Percentiles rank a stretch among this genome's conserved stretches.
Evolutionary conservation across 64 coral and sea anemone species (phyloP).

Genomic region (Montipora efflorescens): DNA sequence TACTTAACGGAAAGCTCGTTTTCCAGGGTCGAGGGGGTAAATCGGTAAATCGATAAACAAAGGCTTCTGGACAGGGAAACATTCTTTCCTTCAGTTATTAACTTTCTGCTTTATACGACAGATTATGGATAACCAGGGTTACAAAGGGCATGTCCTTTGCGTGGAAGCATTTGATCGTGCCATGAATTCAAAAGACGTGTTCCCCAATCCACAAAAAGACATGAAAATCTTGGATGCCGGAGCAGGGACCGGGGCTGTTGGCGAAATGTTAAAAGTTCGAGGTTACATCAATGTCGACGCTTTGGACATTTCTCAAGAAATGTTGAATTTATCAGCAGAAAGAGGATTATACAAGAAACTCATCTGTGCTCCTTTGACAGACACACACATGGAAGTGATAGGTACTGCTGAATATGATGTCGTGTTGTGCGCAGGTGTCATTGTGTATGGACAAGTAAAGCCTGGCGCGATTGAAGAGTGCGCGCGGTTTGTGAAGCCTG

Average conservation of each 20-base stretch:
- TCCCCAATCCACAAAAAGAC: not conserved
- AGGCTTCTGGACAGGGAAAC: not conserved
- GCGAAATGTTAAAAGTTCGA: slow-evolving; percentile 44
- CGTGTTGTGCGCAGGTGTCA: slow-evolving; percentile 44
- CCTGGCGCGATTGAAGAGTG: slow-evolving; percentile 50
- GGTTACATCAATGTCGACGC: slow-evolving; percentile 65
- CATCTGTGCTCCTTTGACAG: slow-evolving; percentile 48
- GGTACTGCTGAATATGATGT: slow-evolving; percentile 63
- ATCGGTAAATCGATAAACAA: not conserved
- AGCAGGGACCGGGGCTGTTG: slow-evolving; percentile 56
- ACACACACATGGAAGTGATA: slow-evolving; percentile 42
- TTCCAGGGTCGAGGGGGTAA: too few species aligned
- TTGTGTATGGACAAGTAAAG: slow-evolving; percentile 57
- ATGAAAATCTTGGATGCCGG: slow-evolving; percentile 62
- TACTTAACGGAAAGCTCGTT: too few species aligned
- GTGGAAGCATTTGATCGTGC: slow-evolving; percentile 37
- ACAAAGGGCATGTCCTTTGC: slow-evolving; percentile 39
- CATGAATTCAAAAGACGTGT: not conserved
- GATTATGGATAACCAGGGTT: slow-evolving; percentile 27
- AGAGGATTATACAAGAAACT: slow-evolving; percentile 64
- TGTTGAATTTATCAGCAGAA: slow-evolving; percentile 43
- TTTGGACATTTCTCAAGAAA: slow-evolving; percentile 64
- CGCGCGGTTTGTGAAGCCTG: slow-evolving; percentile 56
- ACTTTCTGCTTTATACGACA: not conserved
- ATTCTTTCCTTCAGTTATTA: not conserved